phyloP scores from a whole-genome alignment of 2,797 vertebrate species.

The Loriculus beryllinus region DNA sequence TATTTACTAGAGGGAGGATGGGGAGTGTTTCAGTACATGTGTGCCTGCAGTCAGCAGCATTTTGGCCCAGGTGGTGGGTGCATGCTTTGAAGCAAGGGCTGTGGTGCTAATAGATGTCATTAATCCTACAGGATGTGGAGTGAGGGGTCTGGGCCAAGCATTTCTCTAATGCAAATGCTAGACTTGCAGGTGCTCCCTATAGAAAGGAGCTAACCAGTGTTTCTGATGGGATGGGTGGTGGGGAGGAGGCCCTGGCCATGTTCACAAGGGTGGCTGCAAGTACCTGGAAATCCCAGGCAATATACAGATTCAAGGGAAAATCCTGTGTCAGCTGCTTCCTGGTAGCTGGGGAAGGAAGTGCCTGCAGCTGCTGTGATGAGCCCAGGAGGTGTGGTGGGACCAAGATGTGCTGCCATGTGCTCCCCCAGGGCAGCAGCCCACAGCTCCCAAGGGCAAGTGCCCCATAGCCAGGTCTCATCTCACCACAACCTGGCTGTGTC shows the following conservation, averaged over 20 bases:
- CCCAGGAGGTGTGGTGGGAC: accelerated
- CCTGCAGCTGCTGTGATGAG: background rate
- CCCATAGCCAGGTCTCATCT: accelerated
- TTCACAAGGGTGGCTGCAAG: background rate
- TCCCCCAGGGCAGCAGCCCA: background rate
- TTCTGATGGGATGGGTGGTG: background rate
- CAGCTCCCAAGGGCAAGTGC: accelerated
- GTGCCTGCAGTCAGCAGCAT: background rate
- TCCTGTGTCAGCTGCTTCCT: background rate
- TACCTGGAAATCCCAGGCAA: background rate
- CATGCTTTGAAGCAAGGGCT: background rate
- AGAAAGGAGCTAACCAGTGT: background rate
- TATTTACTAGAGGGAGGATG: background rate
- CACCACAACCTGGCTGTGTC: background rate
- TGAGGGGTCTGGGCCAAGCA: background rate
- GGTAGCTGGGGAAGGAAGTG: background rate
- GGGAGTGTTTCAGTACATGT: background rate
- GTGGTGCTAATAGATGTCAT: background rate
- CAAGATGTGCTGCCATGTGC: accelerated
- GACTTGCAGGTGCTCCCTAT: background rate
- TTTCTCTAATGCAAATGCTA: background rate
- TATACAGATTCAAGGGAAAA: background rate
- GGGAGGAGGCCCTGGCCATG: accelerated
- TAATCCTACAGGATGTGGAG: accelerated
- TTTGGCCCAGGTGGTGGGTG: background rate